Base-by-base conservation (phyloP, 2,888 invertebrate genomes). In the Ashinkailepas kermadecensis region DNA sequence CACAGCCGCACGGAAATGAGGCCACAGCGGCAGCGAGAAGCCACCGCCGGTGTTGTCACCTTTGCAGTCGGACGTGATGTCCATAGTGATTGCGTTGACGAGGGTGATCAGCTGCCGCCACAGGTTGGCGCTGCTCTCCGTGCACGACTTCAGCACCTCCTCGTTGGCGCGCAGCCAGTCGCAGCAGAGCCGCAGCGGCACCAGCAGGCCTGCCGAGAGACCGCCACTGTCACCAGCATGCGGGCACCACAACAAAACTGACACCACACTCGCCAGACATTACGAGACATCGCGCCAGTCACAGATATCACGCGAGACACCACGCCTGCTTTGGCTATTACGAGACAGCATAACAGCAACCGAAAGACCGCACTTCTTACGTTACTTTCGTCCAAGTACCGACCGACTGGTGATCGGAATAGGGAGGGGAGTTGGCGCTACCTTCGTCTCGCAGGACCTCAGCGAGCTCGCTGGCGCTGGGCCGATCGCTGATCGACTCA, bases 81-180 rank as follows among this genome's bases (percentile, higher is more conserved):
- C 92, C 84, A 92, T 89, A 85, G 93, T 92, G 83, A 95, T 91
- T 85, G 95, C 91, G 88, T 96, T 96, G 13, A 95, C 88, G 81
- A 96, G 88, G 84, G 92, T 92, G 80, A 93, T 92, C 56, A 95
- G 91, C 87, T 95, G 92, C 85, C 92, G 92, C 86, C 96, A 91
- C 81, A 96, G 89, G 79, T 92, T 91, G 78, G 92, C 92, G 57
- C 94, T 94, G 86, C 93, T 94, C 86, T 92, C 91, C 23, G 93
- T 93, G 87, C 94, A 94, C 1, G 93, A 92, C 84, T 92, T 90
- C 54, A 96, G 90, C 56, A 95, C 91, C 83, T 93, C 92, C 81
- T 92, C 91, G 87, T 96, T 94, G 81, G 92, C 91, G 81, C 90
- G 90, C 84, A 95, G 89, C 96, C 96, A 96, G 87, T 95, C 95